These are phyloP conservation scores for Heliornis fulica DNA, from an alignment of 2,113 vertebrate genomes.

Conservation along the genomic window DNA sequence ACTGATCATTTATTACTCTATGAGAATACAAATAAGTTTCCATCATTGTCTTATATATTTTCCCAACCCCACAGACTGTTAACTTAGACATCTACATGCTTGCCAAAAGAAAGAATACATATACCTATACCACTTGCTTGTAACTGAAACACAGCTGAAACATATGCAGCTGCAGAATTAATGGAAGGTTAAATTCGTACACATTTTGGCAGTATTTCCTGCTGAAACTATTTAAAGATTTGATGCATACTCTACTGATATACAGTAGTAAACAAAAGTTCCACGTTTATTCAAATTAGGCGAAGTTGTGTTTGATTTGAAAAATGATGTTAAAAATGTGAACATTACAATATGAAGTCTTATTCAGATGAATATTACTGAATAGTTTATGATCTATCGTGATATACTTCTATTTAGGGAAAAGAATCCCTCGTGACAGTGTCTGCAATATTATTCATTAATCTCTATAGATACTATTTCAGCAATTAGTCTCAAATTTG, in stretches of 20 bases:
- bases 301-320: background rate
- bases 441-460: background rate
- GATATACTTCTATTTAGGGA: background rate
- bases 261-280: background rate
- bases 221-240: background rate
- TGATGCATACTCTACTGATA: background rate
- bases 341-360: background rate
- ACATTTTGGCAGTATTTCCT: background rate
- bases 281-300: background rate
- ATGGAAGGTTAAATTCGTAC: background rate
- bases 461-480: background rate
- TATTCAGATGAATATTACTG: background rate
- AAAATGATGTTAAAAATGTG: background rate
- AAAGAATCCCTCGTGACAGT: background rate
- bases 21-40: conserved; percentile 43
- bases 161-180: background rate
- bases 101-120: background rate
- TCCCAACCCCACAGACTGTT: background rate
- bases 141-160: background rate
- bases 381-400: background rate
- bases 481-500: background rate
- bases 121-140: background rate
- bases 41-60: background rate
- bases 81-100: background rate
- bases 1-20: conserved; percentile 51